phyloP scores from a whole-genome alignment of 2,888 invertebrate species.

The Dicyrtoma fusca region DNA sequence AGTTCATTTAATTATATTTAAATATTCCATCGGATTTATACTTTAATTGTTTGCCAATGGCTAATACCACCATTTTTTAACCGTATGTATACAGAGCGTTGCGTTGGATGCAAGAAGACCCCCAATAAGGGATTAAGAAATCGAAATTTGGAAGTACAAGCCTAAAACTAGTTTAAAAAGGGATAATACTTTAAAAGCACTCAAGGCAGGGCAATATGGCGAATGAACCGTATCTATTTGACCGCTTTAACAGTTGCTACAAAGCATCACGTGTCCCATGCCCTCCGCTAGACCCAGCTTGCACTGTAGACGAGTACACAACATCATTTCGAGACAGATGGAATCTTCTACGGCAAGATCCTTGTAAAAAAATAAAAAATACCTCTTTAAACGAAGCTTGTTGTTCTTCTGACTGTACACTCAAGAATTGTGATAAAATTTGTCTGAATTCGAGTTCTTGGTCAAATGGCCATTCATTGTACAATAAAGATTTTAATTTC shows the following conservation, averaged over 20 bases:
- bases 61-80: no score
- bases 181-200: no score
- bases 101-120: no score
- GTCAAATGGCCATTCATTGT: conserved; percentile 22
- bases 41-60: no score
- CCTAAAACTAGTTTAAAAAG: no score
- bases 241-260: conserved; percentile 42
- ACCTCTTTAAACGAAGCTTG: conserved; percentile 1
- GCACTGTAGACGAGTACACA: conserved; percentile 41
- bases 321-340: conserved; percentile 44
- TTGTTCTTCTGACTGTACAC: neutral
- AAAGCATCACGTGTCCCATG: conserved; percentile 3
- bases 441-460: conserved; percentile 20
- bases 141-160: no score
- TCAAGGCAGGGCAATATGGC: conserved; percentile 44
- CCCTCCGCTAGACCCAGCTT: conserved; percentile 33
- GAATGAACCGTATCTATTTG: conserved; percentile 46
- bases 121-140: no score
- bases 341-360: conserved; percentile 40
- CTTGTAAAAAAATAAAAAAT: conserved; percentile 14
- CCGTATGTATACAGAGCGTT: no score
- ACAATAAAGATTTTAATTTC: conserved; percentile 34
- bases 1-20: no score
- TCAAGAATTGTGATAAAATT: conserved; percentile 10
- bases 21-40: no score